These are phyloP conservation scores for Diaperis boleti DNA, from an alignment of 2,888 invertebrate species.

Conservation along the genomic window DNA sequence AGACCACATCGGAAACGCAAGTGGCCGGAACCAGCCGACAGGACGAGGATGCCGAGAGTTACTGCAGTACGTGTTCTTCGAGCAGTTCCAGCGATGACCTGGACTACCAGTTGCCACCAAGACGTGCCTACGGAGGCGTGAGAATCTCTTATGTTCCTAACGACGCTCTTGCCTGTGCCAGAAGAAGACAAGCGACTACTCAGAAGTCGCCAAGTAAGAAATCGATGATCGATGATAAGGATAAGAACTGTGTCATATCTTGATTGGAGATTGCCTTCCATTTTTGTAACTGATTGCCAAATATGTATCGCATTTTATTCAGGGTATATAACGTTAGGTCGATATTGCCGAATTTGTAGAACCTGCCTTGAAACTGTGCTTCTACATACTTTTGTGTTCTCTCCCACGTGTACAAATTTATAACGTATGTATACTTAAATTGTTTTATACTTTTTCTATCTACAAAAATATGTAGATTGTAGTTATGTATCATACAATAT, in stretches of 20 bases:
- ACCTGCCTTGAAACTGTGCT: conserved; percentile 48
- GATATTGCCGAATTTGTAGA: conserved; percentile 39
- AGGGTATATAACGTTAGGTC: conserved; percentile 47
- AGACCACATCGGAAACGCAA: conserved; percentile 61
- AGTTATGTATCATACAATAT: conserved; percentile 52
- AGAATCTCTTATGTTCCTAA: conserved; percentile 94
- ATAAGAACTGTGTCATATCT: conserved; percentile 89
- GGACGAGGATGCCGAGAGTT: conserved; percentile 80
- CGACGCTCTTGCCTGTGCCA: conserved; percentile 87
- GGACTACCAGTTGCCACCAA: conserved; percentile 86
- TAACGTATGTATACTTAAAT: conserved; percentile 41
- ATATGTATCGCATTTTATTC: conserved; percentile 51
- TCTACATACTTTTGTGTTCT: conserved; percentile 45
- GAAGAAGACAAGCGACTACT: conserved; percentile 71
- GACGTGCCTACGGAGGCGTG: conserved; percentile 88
- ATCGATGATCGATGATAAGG: conserved; percentile 69
- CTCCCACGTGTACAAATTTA: conserved; percentile 48
- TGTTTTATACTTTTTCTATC: conserved; percentile 46
- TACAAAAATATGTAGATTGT: conserved; percentile 48
- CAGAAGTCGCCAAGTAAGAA: conserved; percentile 62
- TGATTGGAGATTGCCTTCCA: conserved; percentile 69
- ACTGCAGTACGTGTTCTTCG: conserved; percentile 91
- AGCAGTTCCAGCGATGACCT: conserved; percentile 89
- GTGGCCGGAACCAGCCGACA: conserved; percentile 55
- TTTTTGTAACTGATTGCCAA: conserved; percentile 50